Percentiles rank a stretch among this genome's conserved stretches.
Conservation (phyloP, 2,113 vertebrate genomes). For the Periophthalmus modestus region DNA sequence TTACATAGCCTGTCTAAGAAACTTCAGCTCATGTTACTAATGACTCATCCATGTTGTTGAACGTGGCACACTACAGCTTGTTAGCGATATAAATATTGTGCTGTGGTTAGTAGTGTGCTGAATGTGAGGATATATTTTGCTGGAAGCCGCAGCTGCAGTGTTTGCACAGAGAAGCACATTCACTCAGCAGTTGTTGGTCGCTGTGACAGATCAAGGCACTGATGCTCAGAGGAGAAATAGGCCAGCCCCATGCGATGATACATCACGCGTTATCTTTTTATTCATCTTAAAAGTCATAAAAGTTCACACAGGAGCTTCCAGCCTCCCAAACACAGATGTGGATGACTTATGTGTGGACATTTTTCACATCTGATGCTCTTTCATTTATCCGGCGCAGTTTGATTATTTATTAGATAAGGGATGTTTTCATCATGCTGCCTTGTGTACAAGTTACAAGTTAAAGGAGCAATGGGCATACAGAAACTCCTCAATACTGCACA, state of each 20-base stretch:
- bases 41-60: neutral
- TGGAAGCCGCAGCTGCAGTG: conserved; percentile 43
- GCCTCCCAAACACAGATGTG: conserved; percentile 26
- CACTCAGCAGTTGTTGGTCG: conserved; percentile 32
- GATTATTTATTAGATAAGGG: conserved; percentile 16
- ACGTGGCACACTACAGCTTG: conserved; percentile 13
- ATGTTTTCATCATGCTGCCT: conserved; percentile 11
- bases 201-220: conserved; percentile 36
- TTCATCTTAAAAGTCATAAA: conserved; percentile 40
- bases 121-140: conserved; percentile 33
- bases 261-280: conserved; percentile 28
- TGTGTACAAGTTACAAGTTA: conserved; percentile 5
- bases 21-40: neutral
- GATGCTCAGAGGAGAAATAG: conserved; percentile 36
- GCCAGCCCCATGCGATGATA: conserved; percentile 17
- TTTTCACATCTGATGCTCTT: neutral
- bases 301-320: conserved; percentile 18
- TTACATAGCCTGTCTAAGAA: neutral
- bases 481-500: neutral
- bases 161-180: conserved; percentile 37
- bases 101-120: conserved; percentile 35
- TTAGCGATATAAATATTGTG: conserved; percentile 28
- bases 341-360: conserved; percentile 11
- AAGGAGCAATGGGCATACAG: neutral
- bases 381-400: conserved; percentile 3